Evolutionary conservation across 2,797 vertebrate genomes (phyloP), one percentile per base, ranked within the genome.

Genomic region (Crax fasciolata): DNA sequence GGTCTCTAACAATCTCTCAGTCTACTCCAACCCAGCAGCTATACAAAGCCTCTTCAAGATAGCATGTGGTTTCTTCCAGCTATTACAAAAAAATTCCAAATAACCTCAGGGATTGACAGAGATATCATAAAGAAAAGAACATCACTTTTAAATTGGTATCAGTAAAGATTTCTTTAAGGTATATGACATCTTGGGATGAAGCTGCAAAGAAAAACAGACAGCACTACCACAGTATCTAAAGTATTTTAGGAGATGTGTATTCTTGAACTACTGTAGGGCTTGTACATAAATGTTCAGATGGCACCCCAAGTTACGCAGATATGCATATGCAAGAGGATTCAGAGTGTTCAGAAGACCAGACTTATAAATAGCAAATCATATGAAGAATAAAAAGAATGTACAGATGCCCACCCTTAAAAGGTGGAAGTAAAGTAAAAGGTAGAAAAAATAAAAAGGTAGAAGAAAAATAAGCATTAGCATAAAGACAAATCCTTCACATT

Each of bases 201-300:
- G 43, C 51, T 48, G 67, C 28, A 39, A 73, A 84, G 63, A 38
- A 7, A 8, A 87, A 57, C 3, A 84, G 67, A 75, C 14, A 89
- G 82, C 54, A 41, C n/a, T 44, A 23, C 38, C 43, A 74, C 21
- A 25, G 35, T 32, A 62, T 32, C 39, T 83, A 66, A 1, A 2
- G 43, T 3, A 80, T 38, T 21, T 66, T 13, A 59, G 16, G 6
- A 27, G 4, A 62, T 9, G 61, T 46, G 67, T 80, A 70, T n/a
- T 55, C 44, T 57, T 67, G 21, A 87, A 71, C 32, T 59, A 30
- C n/a, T 67, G 65, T 30, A 84, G 63, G 41, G 9, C 41, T 65
- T 32, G 30, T 41, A 18, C 15, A 35, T 23, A 24, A 38, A 23
- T 1, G 10, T 62, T 41, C 43, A 41, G 41, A 51, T 0, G 1